Base-by-base conservation (phyloP, 35 echinoderm and acorn worm genomes). In the Amphiura filiformis region DNA sequence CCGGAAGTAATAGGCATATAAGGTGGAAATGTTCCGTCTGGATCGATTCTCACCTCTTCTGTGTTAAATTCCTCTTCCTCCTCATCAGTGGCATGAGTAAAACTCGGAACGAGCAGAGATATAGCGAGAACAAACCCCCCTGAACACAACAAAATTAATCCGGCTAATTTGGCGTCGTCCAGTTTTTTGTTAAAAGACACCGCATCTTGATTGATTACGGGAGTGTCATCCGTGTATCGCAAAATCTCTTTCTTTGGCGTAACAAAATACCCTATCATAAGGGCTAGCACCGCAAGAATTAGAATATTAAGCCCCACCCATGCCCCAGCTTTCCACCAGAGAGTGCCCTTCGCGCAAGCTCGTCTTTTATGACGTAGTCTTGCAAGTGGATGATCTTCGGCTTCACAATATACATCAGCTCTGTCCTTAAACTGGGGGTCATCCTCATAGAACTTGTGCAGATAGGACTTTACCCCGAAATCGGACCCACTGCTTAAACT, bases 371-470 rank as follows among this genome's bases (percentile, higher is more conserved):
- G 79, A 78, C 84, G 70, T 32, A 82, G 75, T 56, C 34, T 86
- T 33, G 76, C 86, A 78, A 78, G 84, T 56, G 41, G 87, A 52
- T 84, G 87, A 39, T 65, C 92, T 76, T 65, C 95, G 30, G 39
- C 94, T 56, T 77, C 80, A 76, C 38, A 86, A 84, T 75, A 91
- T 49, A 93, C 64, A 52, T 81, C 88, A 23, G 87, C 93, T 17
- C 64, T 84, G 57, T 87, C 81, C 52, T 86, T 89, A 78, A 76
- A 47, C 14, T 81, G 84, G 31, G 90, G 93, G 31, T 97, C 95
- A 34, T 93, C 90, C 87, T 99, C 96, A 87, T 99, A 99, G 57
- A 99, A 99, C 47, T 99, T 91, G 76, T 99, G 96, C 39, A 99
- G 78, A 49, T 99, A 99, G 1, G 96, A 99, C 32, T 88, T 85